Conservation (phyloP, 2,113 vertebrate species). For the Lophochroa leadbeateri region DNA sequence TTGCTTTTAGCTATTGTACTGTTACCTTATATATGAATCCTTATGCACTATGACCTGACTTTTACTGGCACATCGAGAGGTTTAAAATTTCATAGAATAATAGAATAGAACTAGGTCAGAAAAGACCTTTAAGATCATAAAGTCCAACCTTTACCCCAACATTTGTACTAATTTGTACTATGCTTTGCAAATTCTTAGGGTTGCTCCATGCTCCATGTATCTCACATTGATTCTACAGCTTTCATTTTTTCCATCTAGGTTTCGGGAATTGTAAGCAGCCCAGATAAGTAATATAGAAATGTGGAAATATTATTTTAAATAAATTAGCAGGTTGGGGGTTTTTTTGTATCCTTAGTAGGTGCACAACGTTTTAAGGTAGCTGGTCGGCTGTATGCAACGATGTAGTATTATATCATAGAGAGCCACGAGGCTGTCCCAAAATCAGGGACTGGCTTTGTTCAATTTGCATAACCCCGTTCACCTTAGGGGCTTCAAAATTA, state of each 20-base stretch:
- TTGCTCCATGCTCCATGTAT: fast-evolving
- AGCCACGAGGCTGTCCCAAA: background rate
- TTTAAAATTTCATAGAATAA: background rate
- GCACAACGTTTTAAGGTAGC: background rate
- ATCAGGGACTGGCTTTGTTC: background rate
- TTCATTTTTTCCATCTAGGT: background rate
- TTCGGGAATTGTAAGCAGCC: background rate
- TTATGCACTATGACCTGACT: background rate
- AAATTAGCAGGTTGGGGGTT: background rate
- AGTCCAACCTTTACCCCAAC: background rate
- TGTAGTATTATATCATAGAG: background rate
- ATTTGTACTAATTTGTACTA: background rate
- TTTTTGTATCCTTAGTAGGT: background rate
- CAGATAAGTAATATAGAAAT: background rate
- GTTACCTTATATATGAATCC: background rate
- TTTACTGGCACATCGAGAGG: background rate
- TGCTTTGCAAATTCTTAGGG: background rate
- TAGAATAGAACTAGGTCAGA: background rate
- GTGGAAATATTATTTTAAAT: background rate
- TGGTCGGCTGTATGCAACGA: background rate
- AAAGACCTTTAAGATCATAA: background rate
- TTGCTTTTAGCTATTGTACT: background rate
- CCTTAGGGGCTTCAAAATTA: background rate
- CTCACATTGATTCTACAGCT: background rate
- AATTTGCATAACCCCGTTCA: background rate